A percentile compares a stretch with the other conserved stretches of the same genome.
Evolutionary conservation across 2,888 invertebrate species (phyloP).

Genomic region (Ellobium chinense): DNA sequence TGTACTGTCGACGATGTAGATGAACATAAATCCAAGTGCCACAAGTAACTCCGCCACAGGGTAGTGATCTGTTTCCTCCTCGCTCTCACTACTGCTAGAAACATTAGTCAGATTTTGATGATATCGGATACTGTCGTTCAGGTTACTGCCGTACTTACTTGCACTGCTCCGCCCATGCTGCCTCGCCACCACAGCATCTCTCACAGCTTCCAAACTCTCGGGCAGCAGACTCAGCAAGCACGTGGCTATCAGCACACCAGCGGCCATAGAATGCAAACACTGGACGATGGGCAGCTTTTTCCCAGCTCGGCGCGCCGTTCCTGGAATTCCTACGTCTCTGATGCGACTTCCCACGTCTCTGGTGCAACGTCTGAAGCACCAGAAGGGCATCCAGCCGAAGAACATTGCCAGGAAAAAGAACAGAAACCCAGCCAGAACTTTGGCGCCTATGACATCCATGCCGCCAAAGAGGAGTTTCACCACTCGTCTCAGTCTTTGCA

Average conservation of each 20-base stretch:
- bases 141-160: neutral
- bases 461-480: too few relatives aligned
- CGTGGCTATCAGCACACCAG: slow-evolving; percentile 45
- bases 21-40: slow-evolving; percentile 22
- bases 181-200: slow-evolving; percentile 9
- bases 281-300: neutral
- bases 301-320: neutral
- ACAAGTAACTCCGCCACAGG: slow-evolving; percentile 31
- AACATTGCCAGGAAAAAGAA: slow-evolving; percentile 30
- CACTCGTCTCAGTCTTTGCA: too few relatives aligned
- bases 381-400: slow-evolving; percentile 27
- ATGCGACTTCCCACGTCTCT: too few relatives aligned
- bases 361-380: neutral
- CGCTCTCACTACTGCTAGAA: neutral
- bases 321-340: neutral
- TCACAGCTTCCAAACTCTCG: slow-evolving; percentile 28
- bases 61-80: neutral
- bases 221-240: slow-evolving; percentile 45
- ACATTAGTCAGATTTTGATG: too few relatives aligned
- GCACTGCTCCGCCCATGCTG: neutral
- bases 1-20: slow-evolving; percentile 21
- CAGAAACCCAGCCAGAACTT: slow-evolving; percentile 38
- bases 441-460: slow-evolving; percentile 38
- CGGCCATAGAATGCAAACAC: slow-evolving; percentile 39
- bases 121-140: neutral